Percentiles rank a stretch among this genome's conserved stretches.
phyloP scores from a whole-genome alignment of 2,888 invertebrate species.

The Thalpophila matura region DNA sequence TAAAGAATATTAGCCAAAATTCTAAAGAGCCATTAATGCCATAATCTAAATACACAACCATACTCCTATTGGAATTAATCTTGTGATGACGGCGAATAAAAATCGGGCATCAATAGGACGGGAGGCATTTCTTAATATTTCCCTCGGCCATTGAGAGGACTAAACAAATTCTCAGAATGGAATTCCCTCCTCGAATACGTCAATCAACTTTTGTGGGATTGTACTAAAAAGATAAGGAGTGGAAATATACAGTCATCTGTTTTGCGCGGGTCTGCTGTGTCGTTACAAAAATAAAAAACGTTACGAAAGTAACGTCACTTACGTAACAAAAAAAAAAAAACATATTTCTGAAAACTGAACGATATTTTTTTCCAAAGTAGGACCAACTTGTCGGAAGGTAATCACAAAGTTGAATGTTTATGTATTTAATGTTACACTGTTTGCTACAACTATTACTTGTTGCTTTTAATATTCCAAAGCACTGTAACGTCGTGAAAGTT shows the following conservation, averaged over 20 bases:
- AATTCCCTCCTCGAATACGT: constrained; percentile 80
- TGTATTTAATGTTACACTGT: no score
- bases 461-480: no score
- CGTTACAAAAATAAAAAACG: not conserved
- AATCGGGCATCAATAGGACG: constrained; percentile 70
- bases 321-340: no score
- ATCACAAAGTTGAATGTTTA: no score
- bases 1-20: constrained; percentile 62
- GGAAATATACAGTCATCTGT: constrained; percentile 47
- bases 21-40: constrained; percentile 60
- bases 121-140: constrained; percentile 79
- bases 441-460: no score
- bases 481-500: no score
- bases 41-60: constrained; percentile 60
- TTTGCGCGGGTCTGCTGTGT: constrained; percentile 13
- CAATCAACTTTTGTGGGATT: constrained; percentile 84
- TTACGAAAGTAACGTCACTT: no score
- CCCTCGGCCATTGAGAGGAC: constrained; percentile 75
- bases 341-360: no score
- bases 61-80: constrained; percentile 68
- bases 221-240: constrained; percentile 75
- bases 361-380: no score
- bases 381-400: no score
- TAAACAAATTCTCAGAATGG: constrained; percentile 83
- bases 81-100: constrained; percentile 70